Evolutionary conservation across 2,888 invertebrate genomes (phyloP).

Genomic region (Lacanobia wlatinum): DNA sequence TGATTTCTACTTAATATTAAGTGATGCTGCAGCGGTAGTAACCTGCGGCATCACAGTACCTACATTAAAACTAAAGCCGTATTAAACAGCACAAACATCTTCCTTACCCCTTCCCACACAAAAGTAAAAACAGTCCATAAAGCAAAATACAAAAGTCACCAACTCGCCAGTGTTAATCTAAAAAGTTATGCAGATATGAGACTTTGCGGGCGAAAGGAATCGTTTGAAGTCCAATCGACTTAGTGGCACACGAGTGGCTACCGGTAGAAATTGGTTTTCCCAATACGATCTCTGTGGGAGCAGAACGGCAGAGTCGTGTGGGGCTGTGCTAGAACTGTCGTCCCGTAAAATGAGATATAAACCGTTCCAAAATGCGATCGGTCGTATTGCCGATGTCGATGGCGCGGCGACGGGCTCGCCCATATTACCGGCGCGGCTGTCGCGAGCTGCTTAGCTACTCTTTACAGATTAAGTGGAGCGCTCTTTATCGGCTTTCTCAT

Average conservation of each 20-base stretch:
- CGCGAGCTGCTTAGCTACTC: conserved; percentile 27
- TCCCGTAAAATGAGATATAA: conserved; percentile 87
- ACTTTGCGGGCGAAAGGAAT: conserved; percentile 68
- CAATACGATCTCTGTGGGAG: conserved; percentile 72
- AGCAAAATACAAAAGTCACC: conserved; percentile 38
- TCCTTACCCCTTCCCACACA: conserved; percentile 5
- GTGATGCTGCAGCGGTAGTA: no score
- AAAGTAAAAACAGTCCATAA: conserved; percentile 35
- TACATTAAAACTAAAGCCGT: background rate
- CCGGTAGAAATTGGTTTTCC: conserved; percentile 85
- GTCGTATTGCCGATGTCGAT: conserved; percentile 68
- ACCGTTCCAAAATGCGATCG: conserved; percentile 85
- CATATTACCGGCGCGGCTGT: conserved; percentile 65
- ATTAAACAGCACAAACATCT: conserved; percentile 25
- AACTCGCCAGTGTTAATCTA: conserved; percentile 59
- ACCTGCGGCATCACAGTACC: no score
- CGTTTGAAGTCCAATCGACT: conserved; percentile 82
- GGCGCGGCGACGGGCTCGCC: conserved; percentile 64
- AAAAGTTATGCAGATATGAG: conserved; percentile 72
- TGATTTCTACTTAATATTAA: no score
- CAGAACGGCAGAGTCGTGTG: conserved; percentile 41
- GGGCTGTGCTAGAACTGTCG: conserved; percentile 75
- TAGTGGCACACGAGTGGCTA: conserved; percentile 77
- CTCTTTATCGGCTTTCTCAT: conserved; percentile 6
- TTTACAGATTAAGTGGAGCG: conserved; percentile 37